Conservation (phyloP, 2,113 vertebrate genomes). For the Toxostoma redivivum region DNA sequence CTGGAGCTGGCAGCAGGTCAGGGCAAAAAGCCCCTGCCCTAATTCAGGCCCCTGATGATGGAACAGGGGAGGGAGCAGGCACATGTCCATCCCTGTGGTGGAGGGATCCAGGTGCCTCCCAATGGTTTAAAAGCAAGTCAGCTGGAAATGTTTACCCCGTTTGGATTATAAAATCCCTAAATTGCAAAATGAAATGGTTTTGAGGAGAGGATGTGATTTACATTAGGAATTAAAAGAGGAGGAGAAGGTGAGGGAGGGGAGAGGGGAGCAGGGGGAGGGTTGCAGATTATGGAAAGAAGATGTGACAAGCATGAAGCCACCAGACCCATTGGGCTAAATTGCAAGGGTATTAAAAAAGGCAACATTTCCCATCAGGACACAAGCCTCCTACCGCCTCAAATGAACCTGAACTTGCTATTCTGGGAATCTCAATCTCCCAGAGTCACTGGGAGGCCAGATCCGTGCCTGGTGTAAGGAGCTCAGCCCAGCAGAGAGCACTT, state of each 20-base stretch:
- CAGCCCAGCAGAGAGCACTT: not conserved
- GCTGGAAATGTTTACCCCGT: not conserved
- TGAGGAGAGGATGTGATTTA: slow-evolving; percentile 5
- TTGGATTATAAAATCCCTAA: not conserved
- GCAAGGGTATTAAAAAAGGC: slow-evolving; percentile 28
- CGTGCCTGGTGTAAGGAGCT: not conserved
- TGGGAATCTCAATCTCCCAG: slow-evolving; percentile 11
- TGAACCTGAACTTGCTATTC: slow-evolving; percentile 42
- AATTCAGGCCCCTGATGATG: rapidly evolving
- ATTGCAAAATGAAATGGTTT: slow-evolving; percentile 43
- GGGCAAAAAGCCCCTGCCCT: not conserved
- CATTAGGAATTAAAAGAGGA: slow-evolving; percentile 39
- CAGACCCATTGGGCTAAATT: slow-evolving; percentile 24
- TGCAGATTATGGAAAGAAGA: slow-evolving; percentile 6
- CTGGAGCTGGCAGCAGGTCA: not conserved
- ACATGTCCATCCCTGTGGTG: rapidly evolving
- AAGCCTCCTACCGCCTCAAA: not conserved
- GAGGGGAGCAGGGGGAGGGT: not conserved
- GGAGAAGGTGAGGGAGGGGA: not conserved
- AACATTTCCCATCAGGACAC: slow-evolving; percentile 2
- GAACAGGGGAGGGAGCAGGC: not conserved
- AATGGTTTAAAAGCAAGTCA: not conserved
- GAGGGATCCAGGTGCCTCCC: not conserved
- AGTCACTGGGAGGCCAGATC: not conserved
- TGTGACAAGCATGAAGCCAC: slow-evolving; percentile 22